Evolutionary conservation across 2,888 invertebrate species (phyloP).

Genomic region (Cheilosia soror): DNA sequence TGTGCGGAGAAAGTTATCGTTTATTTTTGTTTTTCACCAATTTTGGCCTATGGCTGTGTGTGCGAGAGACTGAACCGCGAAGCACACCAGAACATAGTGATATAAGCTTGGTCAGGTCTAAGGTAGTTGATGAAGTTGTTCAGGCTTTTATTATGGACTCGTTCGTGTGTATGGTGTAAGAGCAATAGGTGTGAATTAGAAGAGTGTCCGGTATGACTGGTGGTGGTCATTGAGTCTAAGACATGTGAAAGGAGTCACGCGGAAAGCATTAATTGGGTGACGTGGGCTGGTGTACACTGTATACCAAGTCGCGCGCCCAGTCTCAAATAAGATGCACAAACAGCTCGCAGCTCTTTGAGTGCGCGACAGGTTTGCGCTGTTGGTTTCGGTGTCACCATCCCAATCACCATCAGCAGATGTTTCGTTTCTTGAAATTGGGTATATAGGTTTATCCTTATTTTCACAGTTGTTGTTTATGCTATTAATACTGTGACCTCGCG

Average conservation of each 20-base stretch:
- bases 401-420: slow-evolving; percentile 5
- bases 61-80: slow-evolving; percentile 36
- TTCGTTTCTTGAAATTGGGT: background rate
- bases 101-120: slow-evolving; percentile 40
- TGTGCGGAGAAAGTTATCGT: slow-evolving; percentile 70
- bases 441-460: slow-evolving; percentile 1
- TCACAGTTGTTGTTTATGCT: background rate
- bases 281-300: slow-evolving; percentile 27
- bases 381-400: slow-evolving; percentile 1
- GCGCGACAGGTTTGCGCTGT: slow-evolving; percentile 24
- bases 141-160: background rate
- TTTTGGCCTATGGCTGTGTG: slow-evolving; percentile 24
- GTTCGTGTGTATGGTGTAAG: background rate
- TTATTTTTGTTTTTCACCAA: slow-evolving; percentile 67
- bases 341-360: background rate
- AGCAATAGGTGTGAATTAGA: slow-evolving; percentile 49
- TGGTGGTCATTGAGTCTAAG: slow-evolving; percentile 50
- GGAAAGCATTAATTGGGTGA: slow-evolving; percentile 68
- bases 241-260: slow-evolving; percentile 82
- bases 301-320: background rate
- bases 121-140: slow-evolving; percentile 41
- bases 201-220: slow-evolving; percentile 64
- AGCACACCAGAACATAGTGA: slow-evolving; percentile 2
- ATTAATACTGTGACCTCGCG: background rate
- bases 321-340: slow-evolving; percentile 19